Percentiles rank a stretch among this genome's conserved stretches.
Evolutionary conservation across 2,888 invertebrate species (phyloP).

Genomic region (Tachina lurida): DNA sequence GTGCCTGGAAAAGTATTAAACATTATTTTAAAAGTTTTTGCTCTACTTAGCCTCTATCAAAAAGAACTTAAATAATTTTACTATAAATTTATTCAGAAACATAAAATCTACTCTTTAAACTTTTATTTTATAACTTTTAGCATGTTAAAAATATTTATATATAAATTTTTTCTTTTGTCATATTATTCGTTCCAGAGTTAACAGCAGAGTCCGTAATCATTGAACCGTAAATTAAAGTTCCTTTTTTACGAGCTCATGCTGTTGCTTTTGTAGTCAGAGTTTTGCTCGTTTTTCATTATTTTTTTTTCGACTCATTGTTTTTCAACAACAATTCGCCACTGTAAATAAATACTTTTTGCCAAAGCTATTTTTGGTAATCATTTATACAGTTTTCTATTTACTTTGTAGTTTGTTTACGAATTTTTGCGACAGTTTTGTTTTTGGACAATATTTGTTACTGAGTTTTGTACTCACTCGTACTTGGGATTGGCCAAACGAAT

Average conservation of each 20-base stretch:
- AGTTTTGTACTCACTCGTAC: constrained; percentile 8
- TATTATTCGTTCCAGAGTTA: background rate
- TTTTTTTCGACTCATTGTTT: constrained; percentile 3
- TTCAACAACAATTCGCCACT: constrained; percentile 44
- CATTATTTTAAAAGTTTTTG: no score
- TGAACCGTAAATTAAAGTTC: constrained; percentile 64
- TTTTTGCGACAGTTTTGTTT: constrained; percentile 43
- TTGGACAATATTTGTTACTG: background rate
- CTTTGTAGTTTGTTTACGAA: background rate
- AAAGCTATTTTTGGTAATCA: constrained; percentile 65
- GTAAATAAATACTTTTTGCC: constrained; percentile 52
- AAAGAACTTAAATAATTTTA: no score
- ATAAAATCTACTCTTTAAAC: no score
- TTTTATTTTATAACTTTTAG: background rate
- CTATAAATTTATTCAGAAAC: no score
- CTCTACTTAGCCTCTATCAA: no score
- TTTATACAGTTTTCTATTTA: constrained; percentile 17
- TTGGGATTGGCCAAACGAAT: no score
- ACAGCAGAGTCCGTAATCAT: constrained; percentile 46
- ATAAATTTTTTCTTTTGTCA: background rate
- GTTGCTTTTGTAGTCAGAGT: constrained; percentile 12
- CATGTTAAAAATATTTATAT: background rate
- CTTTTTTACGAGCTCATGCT: background rate
- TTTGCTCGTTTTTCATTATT: constrained; percentile 15
- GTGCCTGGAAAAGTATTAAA: no score